These are phyloP conservation scores for Brachymystax lenok DNA, from an alignment of 2,797 vertebrate species.

Conservation along the genomic window DNA sequence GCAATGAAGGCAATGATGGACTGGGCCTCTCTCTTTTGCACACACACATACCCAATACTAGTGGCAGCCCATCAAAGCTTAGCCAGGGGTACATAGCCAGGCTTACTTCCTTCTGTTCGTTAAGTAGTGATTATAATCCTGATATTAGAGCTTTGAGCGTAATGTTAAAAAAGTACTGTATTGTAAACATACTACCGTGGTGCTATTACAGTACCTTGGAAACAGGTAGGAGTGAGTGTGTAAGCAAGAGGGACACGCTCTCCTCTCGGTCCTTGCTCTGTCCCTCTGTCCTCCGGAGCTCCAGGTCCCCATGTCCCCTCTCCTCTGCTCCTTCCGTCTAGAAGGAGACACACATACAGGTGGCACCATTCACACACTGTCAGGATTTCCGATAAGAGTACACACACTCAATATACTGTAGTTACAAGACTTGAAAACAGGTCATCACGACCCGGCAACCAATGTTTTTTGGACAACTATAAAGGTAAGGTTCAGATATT, in stretches of 20 bases:
- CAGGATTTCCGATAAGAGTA: not conserved
- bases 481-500: too few relatives aligned
- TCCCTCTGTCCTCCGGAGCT: constrained; percentile 2
- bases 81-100: not conserved
- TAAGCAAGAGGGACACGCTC: not conserved
- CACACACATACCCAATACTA: not conserved
- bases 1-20: too few relatives aligned
- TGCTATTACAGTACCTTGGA: constrained; percentile 51
- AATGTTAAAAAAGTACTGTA: not conserved
- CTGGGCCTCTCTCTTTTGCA: not conserved
- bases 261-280: constrained; percentile 9
- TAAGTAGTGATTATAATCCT: not conserved
- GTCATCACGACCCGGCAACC: not conserved
- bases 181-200: not conserved
- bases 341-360: constrained; percentile 6
- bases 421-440: not conserved
- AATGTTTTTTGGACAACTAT: too few relatives aligned
- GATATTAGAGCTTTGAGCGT: not conserved
- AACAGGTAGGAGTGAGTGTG: constrained; percentile 28
- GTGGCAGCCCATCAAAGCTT: not conserved
- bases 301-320: constrained; percentile 16
- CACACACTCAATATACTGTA: not conserved
- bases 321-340: constrained; percentile 45
- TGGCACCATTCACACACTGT: not conserved
- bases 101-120: too few relatives aligned